Percentiles rank a stretch among this genome's conserved stretches.
phyloP scores from a whole-genome alignment of 53 echinoderm and acorn worm genomes.

The Arbacia lixula region DNA sequence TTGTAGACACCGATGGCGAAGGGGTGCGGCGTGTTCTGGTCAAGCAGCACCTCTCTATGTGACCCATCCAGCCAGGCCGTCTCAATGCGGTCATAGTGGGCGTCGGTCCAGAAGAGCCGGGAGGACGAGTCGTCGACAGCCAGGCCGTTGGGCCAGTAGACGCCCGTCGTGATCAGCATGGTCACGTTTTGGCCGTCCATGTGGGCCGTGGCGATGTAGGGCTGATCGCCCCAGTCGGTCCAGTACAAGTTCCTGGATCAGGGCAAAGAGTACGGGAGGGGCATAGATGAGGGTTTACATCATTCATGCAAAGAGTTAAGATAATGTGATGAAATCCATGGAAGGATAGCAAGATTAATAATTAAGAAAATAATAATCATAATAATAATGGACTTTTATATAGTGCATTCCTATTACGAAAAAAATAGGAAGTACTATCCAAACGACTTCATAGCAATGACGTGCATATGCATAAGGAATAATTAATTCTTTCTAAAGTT shows the following conservation, averaged over 20 bases:
- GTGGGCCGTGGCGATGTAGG: slow-evolving; percentile 67
- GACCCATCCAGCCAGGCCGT: slow-evolving; percentile 71
- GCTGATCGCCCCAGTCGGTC: slow-evolving; percentile 84
- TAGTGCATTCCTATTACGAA: too few species aligned
- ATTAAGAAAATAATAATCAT: too few species aligned
- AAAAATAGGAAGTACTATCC: too few species aligned
- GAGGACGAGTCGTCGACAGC: slow-evolving; percentile 84
- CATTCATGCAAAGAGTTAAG: too few species aligned
- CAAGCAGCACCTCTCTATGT: slow-evolving; percentile 67
- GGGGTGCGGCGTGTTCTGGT: slow-evolving; percentile 79
- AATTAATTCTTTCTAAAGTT: too few species aligned
- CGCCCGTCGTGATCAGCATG: slow-evolving; percentile 33
- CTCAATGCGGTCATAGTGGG: slow-evolving; percentile 89
- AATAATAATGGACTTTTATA: too few species aligned
- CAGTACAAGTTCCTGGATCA: slow-evolving; percentile 77
- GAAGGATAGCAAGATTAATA: too few species aligned
- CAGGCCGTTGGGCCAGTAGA: slow-evolving; percentile 98
- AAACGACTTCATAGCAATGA: too few species aligned
- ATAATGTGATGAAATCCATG: too few species aligned
- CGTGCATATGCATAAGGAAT: too few species aligned
- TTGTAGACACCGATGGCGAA: slow-evolving; percentile 93
- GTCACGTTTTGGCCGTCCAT: slow-evolving; percentile 75
- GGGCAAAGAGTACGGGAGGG: neutral
- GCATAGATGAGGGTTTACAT: too few species aligned
- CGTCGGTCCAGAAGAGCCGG: slow-evolving; percentile 92